Conservation (phyloP, 2,797 vertebrate species). For the Sebastes jordani region DNA sequence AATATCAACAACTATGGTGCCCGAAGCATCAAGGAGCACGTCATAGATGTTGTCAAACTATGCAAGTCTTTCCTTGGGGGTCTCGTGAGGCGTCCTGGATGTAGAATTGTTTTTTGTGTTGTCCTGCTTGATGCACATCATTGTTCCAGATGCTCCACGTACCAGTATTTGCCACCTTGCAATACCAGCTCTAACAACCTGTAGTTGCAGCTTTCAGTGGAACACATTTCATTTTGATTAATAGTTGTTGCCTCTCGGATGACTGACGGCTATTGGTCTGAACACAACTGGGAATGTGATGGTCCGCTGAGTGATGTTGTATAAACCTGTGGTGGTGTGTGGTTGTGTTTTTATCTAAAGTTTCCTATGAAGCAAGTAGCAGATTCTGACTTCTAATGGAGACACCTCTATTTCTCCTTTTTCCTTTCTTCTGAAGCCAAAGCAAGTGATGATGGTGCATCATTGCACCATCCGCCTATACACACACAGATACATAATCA, state of each 20-base stretch:
- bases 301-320: slow-evolving; percentile 64
- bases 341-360: slow-evolving; percentile 5
- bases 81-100: neutral
- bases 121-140: neutral
- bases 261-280: slow-evolving; percentile 65
- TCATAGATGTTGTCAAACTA: neutral
- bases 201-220: slow-evolving; percentile 8
- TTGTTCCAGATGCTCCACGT: neutral
- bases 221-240: slow-evolving; percentile 60
- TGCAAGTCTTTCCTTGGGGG: neutral
- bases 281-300: slow-evolving; percentile 72
- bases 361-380: neutral
- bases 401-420: neutral
- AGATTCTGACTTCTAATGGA: neutral
- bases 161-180: neutral
- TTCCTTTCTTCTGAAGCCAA: neutral
- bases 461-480: neutral
- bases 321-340: slow-evolving; percentile 46
- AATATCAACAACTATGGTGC: neutral
- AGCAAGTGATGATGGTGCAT: neutral
- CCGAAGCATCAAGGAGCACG: neutral
- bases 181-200: slow-evolving; percentile 7
- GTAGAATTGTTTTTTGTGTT: neutral
- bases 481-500: neutral
- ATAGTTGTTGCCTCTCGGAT: slow-evolving; percentile 57